Base-by-base conservation (phyloP, 2,888 invertebrate genomes). In the Byasa hedistus region DNA sequence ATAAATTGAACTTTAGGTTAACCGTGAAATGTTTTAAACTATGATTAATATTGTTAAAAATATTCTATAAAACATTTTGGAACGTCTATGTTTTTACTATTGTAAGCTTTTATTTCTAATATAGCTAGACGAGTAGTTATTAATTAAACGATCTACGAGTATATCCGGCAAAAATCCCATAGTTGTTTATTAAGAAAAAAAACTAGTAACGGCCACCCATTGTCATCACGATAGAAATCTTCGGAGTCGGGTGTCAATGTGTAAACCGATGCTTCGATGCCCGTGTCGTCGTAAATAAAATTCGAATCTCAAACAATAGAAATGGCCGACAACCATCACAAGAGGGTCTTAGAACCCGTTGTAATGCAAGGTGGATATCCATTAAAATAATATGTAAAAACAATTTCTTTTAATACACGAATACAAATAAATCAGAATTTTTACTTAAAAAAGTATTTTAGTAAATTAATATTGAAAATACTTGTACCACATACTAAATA, bases 251-350 rank as follows among this genome's bases (percentile, higher is more conserved):
- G 85, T 86, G 87, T 84, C 85, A 73, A 78, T 70, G 73, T 75
- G 71, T 73, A 74, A 77, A 69, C 77, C 79, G 76, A 74, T 76
- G 74, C 72, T 70, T 71, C 74, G 71, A 77, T 71, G 75, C 72
- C 73, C 71, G 75, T 76, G 79, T 79, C 81, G 77, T 79, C 79
- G 80, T 89, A 84, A 89, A 89, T 86, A 85, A 83, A 83, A 83
- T 83, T 54, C 86, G 88, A 89, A 87, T 81, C 79, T 79, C 79
- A 83, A 81, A 89, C 88, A 89, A 89, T 89, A 80, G 82, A 69
- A 70, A 66, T n/a, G n/a, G 7, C 67, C 68, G 68, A 69, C 76
- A 75, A 81, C 84, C 84, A 82, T 77, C 83, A 82, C 78, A 79
- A 76, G 76, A 75, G 72, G 71, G 72, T 79, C 5, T 79, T 77